Evolutionary conservation across 1,140 invertebrate genomes (phyloP), one percentile per base, ranked within the genome.

Genomic region (Tenebrio molitor): DNA sequence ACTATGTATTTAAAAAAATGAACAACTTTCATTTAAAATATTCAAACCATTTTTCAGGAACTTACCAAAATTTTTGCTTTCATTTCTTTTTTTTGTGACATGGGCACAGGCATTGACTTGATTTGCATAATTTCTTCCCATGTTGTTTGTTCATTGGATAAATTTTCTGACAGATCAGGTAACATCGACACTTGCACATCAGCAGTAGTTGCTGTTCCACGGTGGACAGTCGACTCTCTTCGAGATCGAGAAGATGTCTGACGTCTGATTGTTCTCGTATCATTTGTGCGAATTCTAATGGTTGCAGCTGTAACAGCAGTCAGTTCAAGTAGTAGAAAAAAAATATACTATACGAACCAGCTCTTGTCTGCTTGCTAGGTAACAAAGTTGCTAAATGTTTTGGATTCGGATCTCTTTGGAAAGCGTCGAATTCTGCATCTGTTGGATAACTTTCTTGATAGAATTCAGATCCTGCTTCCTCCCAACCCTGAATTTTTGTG

Each of bases 71-170:
- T 83, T 79, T 93, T 90, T 4, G 89, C 87, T 83, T 94, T 94
- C 62, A 93, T 83, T 78, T 93, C 91, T 74, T 90, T 87, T 79
- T 95, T 95, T 80, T 93, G 91, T 6, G 88, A 84, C 92, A 95
- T 94, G 7, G 89, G 89, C 7, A 94, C 88, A 1, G 93, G 92
- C 89, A 93, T 90, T 0, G 91, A 88, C 80, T 94, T 94, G 23
- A 95, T 93, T 78, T 92, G 89, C 89, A 92, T 93, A 33, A 95
- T 93, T 84, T 94, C 92, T 78, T 94, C 91, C 92, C 92, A 94
- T 5, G 91, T 92, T 6, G 91, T 87, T 80, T 93, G 91, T 82
- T 95, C 93, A 76, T 94, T 93, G 3, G 92, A 92, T 41, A 93
- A 84, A 83, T 92, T 92, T 82, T 93, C 91, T 10, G 91, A 93